Conservation (phyloP, 2,888 invertebrate genomes). For the Gastrophysa polygoni region DNA sequence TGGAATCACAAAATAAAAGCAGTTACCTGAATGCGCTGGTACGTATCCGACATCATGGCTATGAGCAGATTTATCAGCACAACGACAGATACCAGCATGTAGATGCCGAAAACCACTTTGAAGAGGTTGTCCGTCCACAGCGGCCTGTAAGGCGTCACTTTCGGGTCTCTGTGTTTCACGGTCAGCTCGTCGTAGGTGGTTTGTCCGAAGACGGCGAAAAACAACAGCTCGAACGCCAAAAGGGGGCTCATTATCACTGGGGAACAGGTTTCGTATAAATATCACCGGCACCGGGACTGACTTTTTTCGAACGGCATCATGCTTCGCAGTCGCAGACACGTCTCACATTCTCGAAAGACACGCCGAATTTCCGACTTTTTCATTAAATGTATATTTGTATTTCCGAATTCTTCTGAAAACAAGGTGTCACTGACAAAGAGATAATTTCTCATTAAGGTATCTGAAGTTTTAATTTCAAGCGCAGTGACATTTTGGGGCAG, state of each 20-base stretch:
- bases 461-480: too few relatives aligned
- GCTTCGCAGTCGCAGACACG: slow-evolving; percentile 33
- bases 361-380: slow-evolving; percentile 25
- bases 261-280: slow-evolving; percentile 46
- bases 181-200: slow-evolving; percentile 82
- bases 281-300: slow-evolving; percentile 17
- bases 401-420: too few relatives aligned
- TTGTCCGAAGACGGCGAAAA: slow-evolving; percentile 97
- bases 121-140: slow-evolving; percentile 85
- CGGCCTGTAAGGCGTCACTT: slow-evolving; percentile 73
- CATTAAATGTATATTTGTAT: too few relatives aligned
- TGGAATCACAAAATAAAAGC: slow-evolving; percentile 66
- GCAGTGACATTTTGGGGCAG: too few relatives aligned
- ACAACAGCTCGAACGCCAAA: slow-evolving; percentile 95
- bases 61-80: slow-evolving; percentile 98
- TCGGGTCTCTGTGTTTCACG: slow-evolving; percentile 74
- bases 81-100: slow-evolving; percentile 97
- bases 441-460: too few relatives aligned
- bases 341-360: slow-evolving; percentile 30
- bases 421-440: too few relatives aligned
- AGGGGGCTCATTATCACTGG: slow-evolving; percentile 85
- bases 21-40: slow-evolving; percentile 97
- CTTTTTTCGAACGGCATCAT: slow-evolving; percentile 22
- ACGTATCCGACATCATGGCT: slow-evolving; percentile 99
- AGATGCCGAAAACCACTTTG: slow-evolving; percentile 93